Evolutionary conservation across 2,797 vertebrate species (phyloP).

Genomic region (Sebastes nivosus): DNA sequence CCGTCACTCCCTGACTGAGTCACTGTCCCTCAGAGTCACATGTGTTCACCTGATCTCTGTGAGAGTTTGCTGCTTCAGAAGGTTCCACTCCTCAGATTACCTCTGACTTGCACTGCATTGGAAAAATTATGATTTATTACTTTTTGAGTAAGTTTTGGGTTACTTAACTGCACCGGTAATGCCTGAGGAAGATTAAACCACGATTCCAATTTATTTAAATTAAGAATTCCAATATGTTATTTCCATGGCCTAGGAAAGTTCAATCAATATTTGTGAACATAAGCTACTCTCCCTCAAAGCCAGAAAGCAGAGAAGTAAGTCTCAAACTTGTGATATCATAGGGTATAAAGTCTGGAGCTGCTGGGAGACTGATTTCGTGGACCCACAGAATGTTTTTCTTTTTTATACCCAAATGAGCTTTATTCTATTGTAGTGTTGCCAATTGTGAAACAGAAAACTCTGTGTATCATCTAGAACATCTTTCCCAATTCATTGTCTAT

Average conservation of each 20-base stretch:
- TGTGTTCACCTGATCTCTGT: constrained; percentile 65
- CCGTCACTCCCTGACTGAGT: constrained; percentile 37
- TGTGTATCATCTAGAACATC: too few relatives aligned
- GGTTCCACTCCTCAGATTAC: constrained; percentile 67
- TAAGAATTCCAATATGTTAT: background rate
- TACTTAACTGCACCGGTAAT: constrained; percentile 9
- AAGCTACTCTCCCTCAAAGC: background rate
- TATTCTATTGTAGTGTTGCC: background rate
- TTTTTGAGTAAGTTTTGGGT: constrained; percentile 36
- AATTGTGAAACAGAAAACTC: too few relatives aligned
- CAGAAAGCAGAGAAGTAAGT: too few relatives aligned
- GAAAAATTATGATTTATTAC: constrained; percentile 40
- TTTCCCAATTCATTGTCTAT: too few relatives aligned
- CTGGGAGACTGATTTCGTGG: too few relatives aligned
- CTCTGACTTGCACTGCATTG: constrained; percentile 24
- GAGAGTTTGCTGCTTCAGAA: constrained; percentile 57
- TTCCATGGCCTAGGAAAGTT: background rate
- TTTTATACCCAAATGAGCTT: background rate
- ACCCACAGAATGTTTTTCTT: too few relatives aligned
- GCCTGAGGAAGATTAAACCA: background rate
- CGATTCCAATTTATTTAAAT: background rate
- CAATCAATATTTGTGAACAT: background rate
- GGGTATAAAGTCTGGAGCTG: too few relatives aligned
- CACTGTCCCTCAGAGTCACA: constrained; percentile 31
- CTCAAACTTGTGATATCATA: too few relatives aligned